Conservation (phyloP, 2,888 invertebrate species). For the Brachyopa scutellaris region DNA sequence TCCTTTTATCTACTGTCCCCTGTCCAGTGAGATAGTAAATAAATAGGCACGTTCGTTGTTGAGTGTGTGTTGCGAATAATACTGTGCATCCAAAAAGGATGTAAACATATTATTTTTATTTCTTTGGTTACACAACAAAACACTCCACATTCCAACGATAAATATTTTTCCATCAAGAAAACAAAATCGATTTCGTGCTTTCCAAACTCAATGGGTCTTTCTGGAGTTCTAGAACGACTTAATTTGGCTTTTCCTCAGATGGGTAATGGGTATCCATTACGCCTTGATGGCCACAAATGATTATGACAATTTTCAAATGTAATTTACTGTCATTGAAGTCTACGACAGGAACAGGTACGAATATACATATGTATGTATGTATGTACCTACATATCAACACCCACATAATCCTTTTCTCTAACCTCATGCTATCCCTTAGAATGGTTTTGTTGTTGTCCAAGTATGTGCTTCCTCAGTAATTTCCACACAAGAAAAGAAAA, state of each 20-base stretch:
- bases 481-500: constrained; percentile 20
- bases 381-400: not conserved
- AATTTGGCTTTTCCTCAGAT: constrained; percentile 35
- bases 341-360: not conserved
- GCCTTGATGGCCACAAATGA: constrained; percentile 32
- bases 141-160: not conserved
- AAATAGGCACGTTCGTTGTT: too few relatives aligned
- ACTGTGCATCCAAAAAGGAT: too few relatives aligned
- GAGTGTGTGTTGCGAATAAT: too few relatives aligned
- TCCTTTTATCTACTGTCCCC: too few relatives aligned
- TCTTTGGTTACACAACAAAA: too few relatives aligned
- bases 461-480: constrained; percentile 21
- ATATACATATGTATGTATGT: too few relatives aligned
- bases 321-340: constrained; percentile 13
- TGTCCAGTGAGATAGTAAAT: too few relatives aligned
- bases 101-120: too few relatives aligned
- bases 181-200: constrained; percentile 11
- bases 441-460: constrained; percentile 1
- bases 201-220: constrained; percentile 14
- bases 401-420: not conserved
- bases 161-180: not conserved
- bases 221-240: constrained; percentile 39
- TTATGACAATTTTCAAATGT: constrained; percentile 39
- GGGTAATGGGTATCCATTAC: constrained; percentile 33
- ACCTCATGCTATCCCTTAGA: not conserved